Percentiles rank a stretch among this genome's conserved stretches.
These are phyloP conservation scores for Irena cyanogastra DNA, from an alignment of 2,113 vertebrate genomes.

Conservation along the genomic window DNA sequence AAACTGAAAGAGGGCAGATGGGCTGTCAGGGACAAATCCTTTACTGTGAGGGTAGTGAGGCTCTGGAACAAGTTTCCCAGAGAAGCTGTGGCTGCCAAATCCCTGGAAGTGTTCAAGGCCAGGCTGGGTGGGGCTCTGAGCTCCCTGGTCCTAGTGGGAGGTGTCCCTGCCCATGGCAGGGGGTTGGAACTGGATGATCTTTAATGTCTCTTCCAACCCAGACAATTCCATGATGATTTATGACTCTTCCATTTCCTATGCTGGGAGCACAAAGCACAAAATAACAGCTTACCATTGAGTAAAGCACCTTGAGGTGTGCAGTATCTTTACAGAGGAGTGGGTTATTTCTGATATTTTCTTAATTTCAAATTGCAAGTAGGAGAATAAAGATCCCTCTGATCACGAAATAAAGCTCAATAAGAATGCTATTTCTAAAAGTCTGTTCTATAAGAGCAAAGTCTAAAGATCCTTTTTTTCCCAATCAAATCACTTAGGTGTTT, in stretches of 20 bases:
- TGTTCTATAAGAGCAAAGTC: not conserved
- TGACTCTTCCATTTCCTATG: not conserved
- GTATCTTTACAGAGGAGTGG: not conserved
- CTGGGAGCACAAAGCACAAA: not conserved
- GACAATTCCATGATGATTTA: not conserved
- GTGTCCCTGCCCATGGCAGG: not conserved
- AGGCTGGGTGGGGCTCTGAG: not conserved
- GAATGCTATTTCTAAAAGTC: not conserved
- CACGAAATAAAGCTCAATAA: not conserved
- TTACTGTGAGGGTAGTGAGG: too few relatives aligned
- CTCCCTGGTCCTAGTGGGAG: fast-evolving
- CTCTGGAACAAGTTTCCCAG: not conserved
- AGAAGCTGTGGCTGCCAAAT: not conserved
- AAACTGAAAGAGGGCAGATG: not conserved
- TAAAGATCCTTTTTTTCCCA: not conserved
- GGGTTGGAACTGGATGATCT: not conserved
- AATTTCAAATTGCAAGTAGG: not conserved
- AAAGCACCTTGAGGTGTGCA: not conserved
- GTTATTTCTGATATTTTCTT: not conserved
- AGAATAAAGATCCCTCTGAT: not conserved
- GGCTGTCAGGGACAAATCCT: not conserved
- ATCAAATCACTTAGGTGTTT: not conserved
- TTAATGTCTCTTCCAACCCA: not conserved
- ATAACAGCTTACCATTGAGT: not conserved
- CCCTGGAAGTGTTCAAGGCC: not conserved